phyloP scores from a whole-genome alignment of 2,888 invertebrate genomes.

The Eulithis testata region DNA sequence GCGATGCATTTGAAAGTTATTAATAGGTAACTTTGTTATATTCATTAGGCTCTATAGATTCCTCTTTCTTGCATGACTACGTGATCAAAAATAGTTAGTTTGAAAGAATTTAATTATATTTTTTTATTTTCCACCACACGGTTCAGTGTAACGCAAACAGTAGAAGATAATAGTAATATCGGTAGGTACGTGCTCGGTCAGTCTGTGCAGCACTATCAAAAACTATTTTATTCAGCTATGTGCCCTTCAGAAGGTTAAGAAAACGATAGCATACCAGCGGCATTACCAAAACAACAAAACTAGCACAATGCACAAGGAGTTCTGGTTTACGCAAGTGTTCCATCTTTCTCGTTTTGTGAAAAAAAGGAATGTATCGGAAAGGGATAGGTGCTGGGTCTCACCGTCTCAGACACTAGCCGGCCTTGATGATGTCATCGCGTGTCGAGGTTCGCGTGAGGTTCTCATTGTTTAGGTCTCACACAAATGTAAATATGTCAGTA shows the following conservation, averaged over 20 bases:
- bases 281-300: conserved; percentile 39
- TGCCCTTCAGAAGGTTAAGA: conserved; percentile 36
- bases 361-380: conserved; percentile 20
- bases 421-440: conserved; percentile 78
- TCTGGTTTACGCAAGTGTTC: conserved; percentile 31
- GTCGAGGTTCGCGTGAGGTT: conserved; percentile 57
- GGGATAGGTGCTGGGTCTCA: conserved; percentile 33
- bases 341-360: conserved; percentile 25
- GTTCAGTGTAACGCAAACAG: not conserved
- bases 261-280: conserved; percentile 33
- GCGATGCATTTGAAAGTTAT: too few species aligned
- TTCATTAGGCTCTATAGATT: too few species aligned
- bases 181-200: not conserved
- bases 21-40: too few species aligned
- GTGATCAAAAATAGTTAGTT: too few species aligned
- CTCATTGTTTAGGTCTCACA: conserved; percentile 35
- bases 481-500: conserved; percentile 24
- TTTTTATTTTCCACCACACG: too few species aligned
- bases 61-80: too few species aligned
- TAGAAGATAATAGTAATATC: not conserved
- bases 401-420: conserved; percentile 58
- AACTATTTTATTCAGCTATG: conserved; percentile 19
- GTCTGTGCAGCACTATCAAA: not conserved
- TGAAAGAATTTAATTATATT: too few species aligned
- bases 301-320: conserved; percentile 37